A percentile compares a stretch with the other conserved stretches of the same genome.
phyloP scores from a whole-genome alignment of 2,888 invertebrate genomes.

The Perithous albicinctus region DNA sequence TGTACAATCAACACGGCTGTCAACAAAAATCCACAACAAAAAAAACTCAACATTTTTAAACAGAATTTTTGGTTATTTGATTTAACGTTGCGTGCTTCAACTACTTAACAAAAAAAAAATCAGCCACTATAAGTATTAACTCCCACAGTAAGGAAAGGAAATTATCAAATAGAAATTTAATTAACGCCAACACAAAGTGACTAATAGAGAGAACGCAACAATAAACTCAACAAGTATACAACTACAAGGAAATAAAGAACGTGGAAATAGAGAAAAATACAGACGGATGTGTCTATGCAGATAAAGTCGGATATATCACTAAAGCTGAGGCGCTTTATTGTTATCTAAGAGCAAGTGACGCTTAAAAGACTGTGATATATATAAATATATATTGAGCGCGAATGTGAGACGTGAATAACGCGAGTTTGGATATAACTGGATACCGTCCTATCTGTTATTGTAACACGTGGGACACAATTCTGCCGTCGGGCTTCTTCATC shows the following conservation, averaged over 20 bases:
- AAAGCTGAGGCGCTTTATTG: neutral
- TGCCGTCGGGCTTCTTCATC: neutral
- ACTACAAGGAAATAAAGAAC: neutral
- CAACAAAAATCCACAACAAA: too few species aligned
- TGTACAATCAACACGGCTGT: too few species aligned
- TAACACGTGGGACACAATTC: constrained; percentile 12
- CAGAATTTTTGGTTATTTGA: too few species aligned
- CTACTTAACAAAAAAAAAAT: too few species aligned
- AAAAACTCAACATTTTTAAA: too few species aligned
- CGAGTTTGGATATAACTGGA: constrained; percentile 15
- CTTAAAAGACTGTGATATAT: neutral
- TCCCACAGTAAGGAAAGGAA: too few species aligned
- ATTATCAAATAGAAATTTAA: too few species aligned
- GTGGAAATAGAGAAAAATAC: neutral
- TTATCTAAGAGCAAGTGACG: neutral
- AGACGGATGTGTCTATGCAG: neutral
- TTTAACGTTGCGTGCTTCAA: too few species aligned
- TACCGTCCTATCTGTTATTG: neutral
- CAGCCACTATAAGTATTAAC: too few species aligned
- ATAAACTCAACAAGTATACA: neutral
- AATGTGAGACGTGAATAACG: neutral
- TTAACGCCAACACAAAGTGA: too few species aligned
- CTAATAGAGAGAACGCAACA: neutral
- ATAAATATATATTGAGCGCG: neutral
- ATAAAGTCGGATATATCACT: neutral